A percentile compares a stretch with the other conserved stretches of the same genome.
Evolutionary conservation across 2,113 vertebrate genomes (phyloP).

Genomic region (Hippocampus barbouri): DNA sequence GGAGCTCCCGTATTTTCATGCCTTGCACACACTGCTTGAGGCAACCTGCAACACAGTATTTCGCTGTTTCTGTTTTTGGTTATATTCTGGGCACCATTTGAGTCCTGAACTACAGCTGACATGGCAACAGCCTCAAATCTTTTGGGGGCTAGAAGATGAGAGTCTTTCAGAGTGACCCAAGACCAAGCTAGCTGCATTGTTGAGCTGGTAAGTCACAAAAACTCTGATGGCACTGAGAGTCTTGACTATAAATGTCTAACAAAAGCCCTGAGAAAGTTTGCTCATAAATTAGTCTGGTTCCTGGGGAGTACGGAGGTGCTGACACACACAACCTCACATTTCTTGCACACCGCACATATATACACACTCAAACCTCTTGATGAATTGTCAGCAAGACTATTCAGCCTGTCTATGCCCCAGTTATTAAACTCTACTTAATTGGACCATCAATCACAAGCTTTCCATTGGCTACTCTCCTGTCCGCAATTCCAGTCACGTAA

Average conservation of each 20-base stretch:
- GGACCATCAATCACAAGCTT: slow-evolving; percentile 68
- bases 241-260: slow-evolving; percentile 28
- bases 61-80: slow-evolving; percentile 28
- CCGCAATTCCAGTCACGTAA: slow-evolving; percentile 53
- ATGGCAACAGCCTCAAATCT: slow-evolving; percentile 34
- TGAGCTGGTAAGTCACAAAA: slow-evolving; percentile 15
- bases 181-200: slow-evolving; percentile 4
- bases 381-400: slow-evolving; percentile 60
- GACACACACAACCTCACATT: slow-evolving; percentile 31
- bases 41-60: slow-evolving; percentile 24
- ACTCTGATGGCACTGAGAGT: slow-evolving; percentile 25
- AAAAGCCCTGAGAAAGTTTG: slow-evolving; percentile 36
- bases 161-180: slow-evolving; percentile 21
- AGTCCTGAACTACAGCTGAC: slow-evolving; percentile 34
- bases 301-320: slow-evolving; percentile 24
- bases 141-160: slow-evolving; percentile 29
- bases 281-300: slow-evolving; percentile 47
- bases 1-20: slow-evolving; percentile 26
- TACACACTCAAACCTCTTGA: slow-evolving; percentile 51
- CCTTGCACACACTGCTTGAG: slow-evolving; percentile 33
- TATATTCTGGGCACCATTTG: slow-evolving; percentile 28
- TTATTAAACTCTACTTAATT: slow-evolving; percentile 73
- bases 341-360: slow-evolving; percentile 27
- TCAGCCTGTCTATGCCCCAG: slow-evolving; percentile 56
- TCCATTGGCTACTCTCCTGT: slow-evolving; percentile 38